These are phyloP conservation scores for Pseudocheirus occidentalis DNA, from an alignment of 2,797 vertebrate species.

Conservation along the genomic window DNA sequence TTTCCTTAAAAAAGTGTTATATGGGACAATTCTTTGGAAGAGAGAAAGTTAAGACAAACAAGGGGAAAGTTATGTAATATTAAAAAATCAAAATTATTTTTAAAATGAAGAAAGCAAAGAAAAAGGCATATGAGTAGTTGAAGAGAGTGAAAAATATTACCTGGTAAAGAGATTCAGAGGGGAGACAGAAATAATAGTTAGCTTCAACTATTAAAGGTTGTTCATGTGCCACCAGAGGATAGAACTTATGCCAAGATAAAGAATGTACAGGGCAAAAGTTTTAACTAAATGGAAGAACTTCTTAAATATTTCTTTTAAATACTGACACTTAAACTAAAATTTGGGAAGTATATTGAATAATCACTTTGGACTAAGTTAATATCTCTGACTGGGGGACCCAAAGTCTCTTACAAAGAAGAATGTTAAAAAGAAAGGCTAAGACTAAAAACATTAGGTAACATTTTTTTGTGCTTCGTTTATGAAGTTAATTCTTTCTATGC, in stretches of 20 bases:
- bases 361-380: too few relatives aligned
- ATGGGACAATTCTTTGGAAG: background rate
- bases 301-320: background rate
- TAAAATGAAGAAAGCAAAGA: background rate
- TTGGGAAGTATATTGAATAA: too few relatives aligned
- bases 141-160: background rate
- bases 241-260: background rate
- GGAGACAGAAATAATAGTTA: background rate
- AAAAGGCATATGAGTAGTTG: background rate
- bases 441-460: too few relatives aligned
- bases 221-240: background rate
- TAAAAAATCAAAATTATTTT: background rate
- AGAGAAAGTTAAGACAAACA: background rate
- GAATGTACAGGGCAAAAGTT: background rate
- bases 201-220: background rate
- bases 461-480: too few relatives aligned
- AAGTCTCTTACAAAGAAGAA: too few relatives aligned
- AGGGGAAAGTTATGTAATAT: background rate
- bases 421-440: too few relatives aligned
- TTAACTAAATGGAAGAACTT: background rate
- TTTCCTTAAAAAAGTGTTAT: background rate
- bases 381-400: too few relatives aligned
- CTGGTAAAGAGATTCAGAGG: background rate
- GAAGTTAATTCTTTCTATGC: too few relatives aligned
- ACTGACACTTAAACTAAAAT: too few relatives aligned